phyloP scores from a whole-genome alignment of 1,140 invertebrate genomes.

The Papilio helenus region DNA sequence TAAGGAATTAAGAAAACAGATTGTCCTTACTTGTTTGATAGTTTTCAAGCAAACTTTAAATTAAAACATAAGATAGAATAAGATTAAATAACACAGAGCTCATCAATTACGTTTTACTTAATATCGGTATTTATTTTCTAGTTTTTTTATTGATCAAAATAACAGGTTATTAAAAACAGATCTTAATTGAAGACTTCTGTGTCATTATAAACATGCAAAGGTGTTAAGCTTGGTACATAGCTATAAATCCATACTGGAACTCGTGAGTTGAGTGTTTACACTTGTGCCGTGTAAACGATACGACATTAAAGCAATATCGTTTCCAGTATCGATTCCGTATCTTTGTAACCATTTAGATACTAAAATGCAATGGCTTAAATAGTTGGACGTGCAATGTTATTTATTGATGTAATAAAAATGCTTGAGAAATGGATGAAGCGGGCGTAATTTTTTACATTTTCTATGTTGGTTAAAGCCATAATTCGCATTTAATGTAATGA shows the following conservation, averaged over 20 bases:
- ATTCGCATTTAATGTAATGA: constrained; percentile 1
- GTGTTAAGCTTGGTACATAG: constrained; percentile 4
- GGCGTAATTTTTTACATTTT: background rate
- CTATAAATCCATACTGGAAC: constrained; percentile 3
- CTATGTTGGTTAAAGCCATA: background rate
- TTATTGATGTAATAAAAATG: constrained; percentile 13
- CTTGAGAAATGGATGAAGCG: background rate
- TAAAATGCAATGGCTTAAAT: constrained; percentile 5
- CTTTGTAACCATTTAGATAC: background rate
- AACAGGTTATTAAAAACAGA: background rate
- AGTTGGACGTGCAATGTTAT: constrained; percentile 19
- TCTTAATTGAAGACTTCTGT: constrained; percentile 1
- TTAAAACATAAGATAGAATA: background rate
- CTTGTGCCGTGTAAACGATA: background rate
- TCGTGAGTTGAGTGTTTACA: constrained; percentile 2
- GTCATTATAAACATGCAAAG: constrained; percentile 6
- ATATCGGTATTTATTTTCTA: background rate
- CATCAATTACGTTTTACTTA: background rate
- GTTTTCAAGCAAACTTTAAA: background rate
- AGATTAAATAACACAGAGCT: background rate
- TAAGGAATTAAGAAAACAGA: background rate
- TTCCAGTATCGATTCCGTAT: background rate
- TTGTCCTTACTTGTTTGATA: background rate
- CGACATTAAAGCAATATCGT: background rate
- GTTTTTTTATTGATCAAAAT: background rate